These are phyloP conservation scores for Drosophila cardini DNA, from an alignment of 1,140 invertebrate genomes.

Conservation along the genomic window DNA sequence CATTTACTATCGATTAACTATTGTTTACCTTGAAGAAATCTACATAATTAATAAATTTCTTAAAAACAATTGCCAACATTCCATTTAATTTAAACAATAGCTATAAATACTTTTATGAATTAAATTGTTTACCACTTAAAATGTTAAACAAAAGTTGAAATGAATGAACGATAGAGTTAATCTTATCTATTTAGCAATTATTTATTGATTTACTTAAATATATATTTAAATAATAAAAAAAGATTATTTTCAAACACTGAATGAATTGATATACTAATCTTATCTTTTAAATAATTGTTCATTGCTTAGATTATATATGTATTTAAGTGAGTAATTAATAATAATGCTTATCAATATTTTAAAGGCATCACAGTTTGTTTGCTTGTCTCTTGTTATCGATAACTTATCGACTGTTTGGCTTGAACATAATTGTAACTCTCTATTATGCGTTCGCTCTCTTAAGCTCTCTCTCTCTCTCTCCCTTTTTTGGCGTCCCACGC, in stretches of 20 bases:
- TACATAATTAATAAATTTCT: too few species aligned
- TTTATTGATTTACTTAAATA: slow-evolving; percentile 1
- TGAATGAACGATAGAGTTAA: not conserved
- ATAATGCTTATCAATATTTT: not conserved
- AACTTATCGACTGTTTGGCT: slow-evolving; percentile 1
- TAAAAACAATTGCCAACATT: not conserved
- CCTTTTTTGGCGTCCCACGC: not conserved
- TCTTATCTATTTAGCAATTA: slow-evolving; percentile 2
- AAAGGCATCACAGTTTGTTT: not conserved
- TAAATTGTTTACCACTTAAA: not conserved
- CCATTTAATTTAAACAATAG: not conserved
- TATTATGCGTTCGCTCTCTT: too few species aligned
- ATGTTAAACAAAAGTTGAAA: not conserved
- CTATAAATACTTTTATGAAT: not conserved
- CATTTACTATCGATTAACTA: not conserved
- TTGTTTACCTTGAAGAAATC: too few species aligned
- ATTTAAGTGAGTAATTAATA: not conserved
- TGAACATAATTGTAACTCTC: too few species aligned
- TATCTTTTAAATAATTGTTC: not conserved
- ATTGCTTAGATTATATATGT: not conserved
- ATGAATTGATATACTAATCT: slow-evolving; percentile 1
- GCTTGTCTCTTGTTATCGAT: not conserved
- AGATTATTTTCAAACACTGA: too few species aligned
- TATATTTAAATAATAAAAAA: slow-evolving; percentile 1
- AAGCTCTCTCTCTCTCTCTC: not conserved